Evolutionary conservation across 2,888 invertebrate genomes (phyloP).

Genomic region (Drosophila prolongata): DNA sequence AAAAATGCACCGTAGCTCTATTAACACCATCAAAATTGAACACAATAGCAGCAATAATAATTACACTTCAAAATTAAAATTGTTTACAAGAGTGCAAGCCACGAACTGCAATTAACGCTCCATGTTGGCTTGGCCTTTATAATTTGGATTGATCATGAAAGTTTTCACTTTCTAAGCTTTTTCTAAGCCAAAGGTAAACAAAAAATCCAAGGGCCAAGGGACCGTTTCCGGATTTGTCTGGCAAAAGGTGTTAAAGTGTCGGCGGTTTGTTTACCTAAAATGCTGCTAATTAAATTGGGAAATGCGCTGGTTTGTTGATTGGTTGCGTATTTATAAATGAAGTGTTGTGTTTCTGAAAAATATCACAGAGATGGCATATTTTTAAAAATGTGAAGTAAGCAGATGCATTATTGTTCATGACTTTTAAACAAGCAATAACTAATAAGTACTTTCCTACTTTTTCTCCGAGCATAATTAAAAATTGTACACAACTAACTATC

Average conservation of each 20-base stretch:
- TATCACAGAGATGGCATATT: not conserved
- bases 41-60: not conserved
- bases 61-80: constrained; percentile 3
- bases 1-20: not conserved
- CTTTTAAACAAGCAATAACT: no score
- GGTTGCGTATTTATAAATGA: constrained; percentile 1
- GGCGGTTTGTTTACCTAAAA: constrained; percentile 38
- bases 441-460: no score
- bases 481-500: no score
- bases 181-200: constrained; percentile 20
- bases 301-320: constrained; percentile 17
- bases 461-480: no score
- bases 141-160: constrained; percentile 26
- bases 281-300: constrained; percentile 44
- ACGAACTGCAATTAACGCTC: constrained; percentile 32
- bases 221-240: constrained; percentile 36
- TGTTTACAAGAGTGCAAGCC: constrained; percentile 21
- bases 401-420: no score
- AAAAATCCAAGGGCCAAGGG: constrained; percentile 5
- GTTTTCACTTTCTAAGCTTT: constrained; percentile 66
- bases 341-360: not conserved
- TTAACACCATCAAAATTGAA: not conserved
- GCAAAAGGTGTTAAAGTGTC: constrained; percentile 39
- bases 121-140: constrained; percentile 18
- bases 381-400: no score